Evolutionary conservation across 2,113 vertebrate genomes (phyloP).

Genomic region (Lipotes vexillifer): DNA sequence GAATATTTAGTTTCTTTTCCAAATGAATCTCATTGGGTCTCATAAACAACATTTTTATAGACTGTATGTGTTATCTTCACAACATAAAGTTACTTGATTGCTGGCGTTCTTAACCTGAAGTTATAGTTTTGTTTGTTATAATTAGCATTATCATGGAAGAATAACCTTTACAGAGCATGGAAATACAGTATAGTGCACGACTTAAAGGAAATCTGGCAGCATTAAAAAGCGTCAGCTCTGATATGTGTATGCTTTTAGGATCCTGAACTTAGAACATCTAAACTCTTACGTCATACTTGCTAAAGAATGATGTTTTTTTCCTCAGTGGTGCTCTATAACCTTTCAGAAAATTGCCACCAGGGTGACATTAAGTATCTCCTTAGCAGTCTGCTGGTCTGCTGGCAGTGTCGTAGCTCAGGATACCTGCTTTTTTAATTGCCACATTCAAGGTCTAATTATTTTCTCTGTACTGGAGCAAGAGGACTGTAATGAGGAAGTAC

Average conservation of each 20-base stretch:
- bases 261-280: background rate
- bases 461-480: conserved; percentile 48
- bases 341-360: background rate
- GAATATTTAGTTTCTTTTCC: background rate
- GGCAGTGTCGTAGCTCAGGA: background rate
- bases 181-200: background rate
- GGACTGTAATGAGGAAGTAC: conserved; percentile 52
- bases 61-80: background rate
- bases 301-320: background rate
- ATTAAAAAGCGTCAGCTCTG: background rate
- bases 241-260: background rate
- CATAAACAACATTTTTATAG: background rate
- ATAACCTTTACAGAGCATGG: background rate
- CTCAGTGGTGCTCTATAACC: conserved; percentile 7
- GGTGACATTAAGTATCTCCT: background rate
- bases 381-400: background rate
- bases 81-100: background rate
- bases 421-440: conserved; percentile 43
- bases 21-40: background rate
- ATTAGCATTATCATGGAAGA: background rate
- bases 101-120: background rate
- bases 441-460: conserved; percentile 58
- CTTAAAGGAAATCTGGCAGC: background rate
- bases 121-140: conserved; percentile 15
- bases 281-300: conserved; percentile 22